Conservation (phyloP, 2,797 vertebrate genomes). For the Coreius guichenoti region DNA sequence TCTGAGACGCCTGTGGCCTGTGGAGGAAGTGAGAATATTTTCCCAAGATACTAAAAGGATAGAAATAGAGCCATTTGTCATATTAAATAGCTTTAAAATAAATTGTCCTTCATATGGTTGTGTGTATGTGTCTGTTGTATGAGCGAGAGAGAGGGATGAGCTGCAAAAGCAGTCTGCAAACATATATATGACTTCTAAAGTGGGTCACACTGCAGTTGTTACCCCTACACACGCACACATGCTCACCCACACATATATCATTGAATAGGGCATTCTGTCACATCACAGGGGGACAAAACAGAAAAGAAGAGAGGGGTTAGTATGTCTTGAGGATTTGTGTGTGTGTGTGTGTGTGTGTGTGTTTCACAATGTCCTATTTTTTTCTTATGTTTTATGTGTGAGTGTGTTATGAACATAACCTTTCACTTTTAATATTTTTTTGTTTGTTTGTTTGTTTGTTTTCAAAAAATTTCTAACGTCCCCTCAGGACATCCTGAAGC, state of each 20-base stretch:
- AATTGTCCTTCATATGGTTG: slow-evolving; percentile 71
- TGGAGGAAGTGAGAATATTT: slow-evolving; percentile 41
- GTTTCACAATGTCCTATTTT: slow-evolving; percentile 1
- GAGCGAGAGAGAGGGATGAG: slow-evolving; percentile 54
- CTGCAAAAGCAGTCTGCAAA: slow-evolving; percentile 27
- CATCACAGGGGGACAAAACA: slow-evolving; percentile 5
- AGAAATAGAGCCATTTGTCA: slow-evolving; percentile 67
- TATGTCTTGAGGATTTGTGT: background rate
- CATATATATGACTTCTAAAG: slow-evolving; percentile 58
- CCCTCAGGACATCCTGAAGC: slow-evolving; percentile 19
- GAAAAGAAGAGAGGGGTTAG: background rate
- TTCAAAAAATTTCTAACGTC: slow-evolving; percentile 1
- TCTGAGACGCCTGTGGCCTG: slow-evolving; percentile 32
- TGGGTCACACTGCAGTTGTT: slow-evolving; percentile 66
- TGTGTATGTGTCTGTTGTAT: slow-evolving; percentile 65
- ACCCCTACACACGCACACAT: slow-evolving; percentile 26
- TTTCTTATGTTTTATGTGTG: background rate
- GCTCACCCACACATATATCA: slow-evolving; percentile 5
- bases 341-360: slow-evolving; percentile 10
- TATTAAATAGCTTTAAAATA: slow-evolving; percentile 65
- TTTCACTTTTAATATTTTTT: slow-evolving; percentile 8
- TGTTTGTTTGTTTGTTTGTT: slow-evolving; percentile 21
- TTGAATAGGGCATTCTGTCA: slow-evolving; percentile 22
- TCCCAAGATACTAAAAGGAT: slow-evolving; percentile 5
- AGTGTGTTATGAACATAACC: slow-evolving; percentile 30